Conservation (phyloP, 30 jellyfish, hydroid and myxozoan species). For the Pseudorhiza aurosa region DNA sequence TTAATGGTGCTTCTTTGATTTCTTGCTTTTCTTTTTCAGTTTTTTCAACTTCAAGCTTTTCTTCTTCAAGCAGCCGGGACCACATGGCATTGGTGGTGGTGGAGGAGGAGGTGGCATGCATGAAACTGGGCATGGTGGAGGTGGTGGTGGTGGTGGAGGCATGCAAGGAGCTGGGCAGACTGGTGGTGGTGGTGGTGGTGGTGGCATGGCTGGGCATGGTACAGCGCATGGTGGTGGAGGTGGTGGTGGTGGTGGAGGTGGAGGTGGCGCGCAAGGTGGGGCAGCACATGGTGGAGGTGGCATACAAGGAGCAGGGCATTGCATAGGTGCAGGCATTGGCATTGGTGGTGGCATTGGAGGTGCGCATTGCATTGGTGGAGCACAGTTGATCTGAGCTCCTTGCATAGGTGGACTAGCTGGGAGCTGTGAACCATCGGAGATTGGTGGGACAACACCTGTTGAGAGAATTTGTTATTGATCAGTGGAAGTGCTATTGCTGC, state of each 20-base stretch:
- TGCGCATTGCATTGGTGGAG: constrained; percentile 78
- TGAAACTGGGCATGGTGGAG: constrained; percentile 68
- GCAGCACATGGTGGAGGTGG: constrained; percentile 74
- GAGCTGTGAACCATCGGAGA: constrained; percentile 69
- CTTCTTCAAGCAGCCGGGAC: constrained; percentile 74
- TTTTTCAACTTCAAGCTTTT: constrained; percentile 69
- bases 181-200: constrained; percentile 97
- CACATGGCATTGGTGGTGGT: constrained; percentile 70
- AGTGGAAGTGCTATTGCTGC: not conserved
- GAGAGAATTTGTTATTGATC: constrained; percentile 7
- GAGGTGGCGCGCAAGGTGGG: constrained; percentile 79
- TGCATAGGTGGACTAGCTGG: constrained; percentile 66
- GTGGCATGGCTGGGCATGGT: constrained; percentile 85
- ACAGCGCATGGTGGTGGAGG: constrained; percentile 81
- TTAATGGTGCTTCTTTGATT: constrained; percentile 68
- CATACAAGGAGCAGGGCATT: constrained; percentile 73
- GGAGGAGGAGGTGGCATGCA: constrained; percentile 81
- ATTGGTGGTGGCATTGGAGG: constrained; percentile 75
- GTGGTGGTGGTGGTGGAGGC: constrained; percentile 88
- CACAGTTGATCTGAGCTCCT: constrained; percentile 71
- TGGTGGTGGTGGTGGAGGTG: constrained; percentile 84
- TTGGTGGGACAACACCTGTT: constrained; percentile 69
- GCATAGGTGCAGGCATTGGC: constrained; percentile 75
- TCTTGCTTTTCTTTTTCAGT: constrained; percentile 65
- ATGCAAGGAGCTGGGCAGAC: constrained; percentile 75